These are phyloP conservation scores for Lordiphosa clarofinis DNA, from an alignment of 1,140 invertebrate genomes.

Conservation along the genomic window DNA sequence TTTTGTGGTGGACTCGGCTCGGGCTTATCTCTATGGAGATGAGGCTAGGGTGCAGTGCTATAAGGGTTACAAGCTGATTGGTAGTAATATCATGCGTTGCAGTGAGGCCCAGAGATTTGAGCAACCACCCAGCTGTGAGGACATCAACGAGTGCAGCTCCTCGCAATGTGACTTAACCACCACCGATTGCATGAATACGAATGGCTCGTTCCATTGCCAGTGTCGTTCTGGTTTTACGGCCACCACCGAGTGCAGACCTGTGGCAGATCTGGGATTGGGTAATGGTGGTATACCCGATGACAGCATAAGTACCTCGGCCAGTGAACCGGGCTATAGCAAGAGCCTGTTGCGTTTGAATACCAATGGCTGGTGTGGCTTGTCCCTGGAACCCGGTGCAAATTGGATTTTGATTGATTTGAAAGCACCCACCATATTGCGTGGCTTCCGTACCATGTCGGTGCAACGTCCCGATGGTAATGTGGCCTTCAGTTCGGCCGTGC, in stretches of 20 bases:
- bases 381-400: conserved; percentile 90
- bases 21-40: conserved; percentile 92
- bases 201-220: conserved; percentile 95
- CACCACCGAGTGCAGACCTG: conserved; percentile 92
- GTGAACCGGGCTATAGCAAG: conserved; percentile 90
- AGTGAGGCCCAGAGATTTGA: conserved; percentile 92
- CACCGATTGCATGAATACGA: conserved; percentile 94
- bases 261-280: conserved; percentile 92
- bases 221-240: conserved; percentile 92
- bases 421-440: conserved; percentile 93
- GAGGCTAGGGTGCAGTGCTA: conserved; percentile 95
- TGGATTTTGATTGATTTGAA: conserved; percentile 93
- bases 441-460: conserved; percentile 94
- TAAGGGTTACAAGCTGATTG: conserved; percentile 91
- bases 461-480: conserved; percentile 87
- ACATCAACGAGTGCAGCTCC: conserved; percentile 95
- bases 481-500: conserved; percentile 92
- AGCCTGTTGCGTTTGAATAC: conserved; percentile 90
- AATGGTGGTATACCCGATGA: conserved; percentile 94
- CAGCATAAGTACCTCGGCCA: conserved; percentile 91
- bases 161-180: conserved; percentile 94
- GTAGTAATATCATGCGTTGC: conserved; percentile 93
- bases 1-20: conserved; percentile 88
- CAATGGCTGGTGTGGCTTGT: conserved; percentile 93
- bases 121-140: conserved; percentile 92